Percentiles rank a stretch among this genome's conserved stretches.
phyloP scores from a whole-genome alignment of 2,888 invertebrate species.

The Volucella bombylans region DNA sequence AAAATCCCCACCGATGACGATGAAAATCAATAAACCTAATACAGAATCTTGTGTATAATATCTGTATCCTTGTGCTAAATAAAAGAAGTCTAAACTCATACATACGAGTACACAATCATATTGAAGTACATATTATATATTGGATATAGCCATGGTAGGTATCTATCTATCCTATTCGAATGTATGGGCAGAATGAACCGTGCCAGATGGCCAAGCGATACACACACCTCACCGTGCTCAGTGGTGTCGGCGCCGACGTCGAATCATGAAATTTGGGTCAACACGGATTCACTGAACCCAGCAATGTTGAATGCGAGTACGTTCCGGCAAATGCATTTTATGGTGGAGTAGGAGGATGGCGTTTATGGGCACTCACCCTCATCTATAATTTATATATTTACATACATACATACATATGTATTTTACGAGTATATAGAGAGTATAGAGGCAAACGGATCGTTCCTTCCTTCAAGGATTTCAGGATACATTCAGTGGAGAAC shows the following conservation, averaged over 20 bases:
- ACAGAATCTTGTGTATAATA: conserved; percentile 6
- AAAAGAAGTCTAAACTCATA: conserved; percentile 33
- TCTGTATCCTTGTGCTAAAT: conserved; percentile 63
- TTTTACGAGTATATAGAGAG: not conserved
- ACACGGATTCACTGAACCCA: conserved; percentile 66
- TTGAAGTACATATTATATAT: not conserved
- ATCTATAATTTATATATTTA: too few species aligned
- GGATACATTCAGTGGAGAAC: not conserved
- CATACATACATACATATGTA: too few species aligned
- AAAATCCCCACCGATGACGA: conserved; percentile 55
- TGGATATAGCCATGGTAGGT: not conserved
- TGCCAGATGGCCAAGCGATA: not conserved
- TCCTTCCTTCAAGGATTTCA: conserved; percentile 44
- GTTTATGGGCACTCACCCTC: too few species aligned
- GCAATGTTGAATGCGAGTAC: conserved; percentile 28
- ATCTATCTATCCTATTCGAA: too few species aligned
- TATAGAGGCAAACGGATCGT: conserved; percentile 28
- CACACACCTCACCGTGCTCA: conserved; percentile 66
- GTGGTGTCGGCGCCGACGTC: conserved; percentile 65
- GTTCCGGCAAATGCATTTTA: conserved; percentile 9
- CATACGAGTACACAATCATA: not conserved
- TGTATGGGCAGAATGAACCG: too few species aligned
- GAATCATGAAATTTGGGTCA: conserved; percentile 58
- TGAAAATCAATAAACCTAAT: conserved; percentile 51
- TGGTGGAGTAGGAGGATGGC: not conserved